Evolutionary conservation across 2,888 invertebrate genomes (phyloP).

Genomic region (Mesodorylaimus sp.): DNA sequence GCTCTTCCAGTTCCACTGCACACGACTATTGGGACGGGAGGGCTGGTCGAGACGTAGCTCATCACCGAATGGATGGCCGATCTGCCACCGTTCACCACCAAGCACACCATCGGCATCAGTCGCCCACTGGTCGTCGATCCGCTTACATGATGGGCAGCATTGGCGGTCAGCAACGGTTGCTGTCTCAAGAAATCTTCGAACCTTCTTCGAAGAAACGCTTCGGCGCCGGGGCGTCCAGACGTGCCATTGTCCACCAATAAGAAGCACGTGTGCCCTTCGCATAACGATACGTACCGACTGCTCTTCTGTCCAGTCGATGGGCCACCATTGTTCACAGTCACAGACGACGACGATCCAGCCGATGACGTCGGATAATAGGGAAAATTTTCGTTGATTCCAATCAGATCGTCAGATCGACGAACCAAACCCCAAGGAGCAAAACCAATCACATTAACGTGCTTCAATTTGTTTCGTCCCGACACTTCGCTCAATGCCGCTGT

Average conservation of each 20-base stretch:
- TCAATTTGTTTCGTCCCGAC: slow-evolving; percentile 24
- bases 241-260: slow-evolving; percentile 96
- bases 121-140: no score
- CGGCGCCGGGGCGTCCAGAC: slow-evolving; percentile 51
- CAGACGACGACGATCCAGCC: background rate
- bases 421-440: slow-evolving; percentile 98
- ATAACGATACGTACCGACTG: slow-evolving; percentile 65
- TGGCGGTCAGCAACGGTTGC: background rate
- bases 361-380: slow-evolving; percentile 19
- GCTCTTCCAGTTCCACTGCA: slow-evolving; percentile 91
- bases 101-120: slow-evolving; percentile 85
- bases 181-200: slow-evolving; percentile 2
- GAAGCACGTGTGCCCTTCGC: slow-evolving; percentile 92
- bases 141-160: no score
- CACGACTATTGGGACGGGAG: slow-evolving; percentile 92
- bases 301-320: background rate
- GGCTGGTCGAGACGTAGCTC: slow-evolving; percentile 88
- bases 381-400: slow-evolving; percentile 13
- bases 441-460: slow-evolving; percentile 55
- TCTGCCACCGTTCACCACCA: slow-evolving; percentile 91
- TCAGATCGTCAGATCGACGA: slow-evolving; percentile 71
- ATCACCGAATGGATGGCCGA: slow-evolving; percentile 86
- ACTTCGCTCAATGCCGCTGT: slow-evolving; percentile 65
- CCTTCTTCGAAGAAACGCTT: slow-evolving; percentile 67
- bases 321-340: background rate